Conservation (phyloP, 2,888 invertebrate genomes). For the Xanthia togata region DNA sequence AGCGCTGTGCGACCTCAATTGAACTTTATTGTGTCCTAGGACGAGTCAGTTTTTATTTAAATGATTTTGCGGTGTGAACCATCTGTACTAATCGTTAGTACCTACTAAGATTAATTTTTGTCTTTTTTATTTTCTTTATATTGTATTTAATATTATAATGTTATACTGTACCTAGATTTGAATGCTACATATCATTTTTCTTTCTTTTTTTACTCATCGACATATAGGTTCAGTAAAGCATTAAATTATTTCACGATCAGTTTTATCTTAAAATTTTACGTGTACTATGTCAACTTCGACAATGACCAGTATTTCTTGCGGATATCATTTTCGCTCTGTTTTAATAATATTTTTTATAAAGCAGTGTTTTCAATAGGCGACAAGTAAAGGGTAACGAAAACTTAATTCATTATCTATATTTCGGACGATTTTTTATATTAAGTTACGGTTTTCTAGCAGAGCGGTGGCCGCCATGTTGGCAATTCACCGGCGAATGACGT, state of each 20-base stretch:
- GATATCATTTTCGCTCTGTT: background rate
- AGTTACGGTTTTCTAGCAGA: background rate
- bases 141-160: no score
- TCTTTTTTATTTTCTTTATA: no score
- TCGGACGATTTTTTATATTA: background rate
- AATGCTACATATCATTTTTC: constrained; percentile 11
- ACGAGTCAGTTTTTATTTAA: no score
- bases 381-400: background rate
- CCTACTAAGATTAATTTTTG: no score
- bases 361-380: background rate
- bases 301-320: background rate
- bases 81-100: no score
- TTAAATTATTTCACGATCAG: background rate
- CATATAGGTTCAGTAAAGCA: background rate
- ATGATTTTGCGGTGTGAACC: no score
- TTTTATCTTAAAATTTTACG: background rate
- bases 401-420: background rate
- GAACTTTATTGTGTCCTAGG: no score
- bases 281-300: background rate
- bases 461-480: background rate
- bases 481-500: background rate
- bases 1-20: no score
- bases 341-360: background rate
- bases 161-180: no score
- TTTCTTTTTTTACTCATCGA: no score